Evolutionary conservation across 2,113 vertebrate species (phyloP).

Genomic region (Empidonax alnorum): DNA sequence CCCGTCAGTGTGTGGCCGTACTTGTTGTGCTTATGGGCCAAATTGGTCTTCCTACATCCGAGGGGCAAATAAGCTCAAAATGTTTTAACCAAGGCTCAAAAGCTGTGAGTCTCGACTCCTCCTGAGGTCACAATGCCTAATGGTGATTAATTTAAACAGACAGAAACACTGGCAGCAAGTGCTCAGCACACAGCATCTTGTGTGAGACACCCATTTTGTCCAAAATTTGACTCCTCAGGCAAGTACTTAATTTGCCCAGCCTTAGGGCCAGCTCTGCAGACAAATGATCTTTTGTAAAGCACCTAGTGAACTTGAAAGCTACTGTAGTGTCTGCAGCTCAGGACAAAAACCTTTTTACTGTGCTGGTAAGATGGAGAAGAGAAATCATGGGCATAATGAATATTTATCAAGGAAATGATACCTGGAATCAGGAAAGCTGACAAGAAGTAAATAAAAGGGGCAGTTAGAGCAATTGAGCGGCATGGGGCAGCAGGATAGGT

Average conservation of each 20-base stretch:
- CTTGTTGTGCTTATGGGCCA: not conserved
- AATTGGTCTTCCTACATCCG: not conserved
- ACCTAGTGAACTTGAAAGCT: not conserved
- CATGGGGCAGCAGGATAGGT: not conserved
- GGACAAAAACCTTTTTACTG: not conserved
- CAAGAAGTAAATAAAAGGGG: not conserved
- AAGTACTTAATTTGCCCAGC: not conserved
- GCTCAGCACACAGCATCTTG: accelerated
- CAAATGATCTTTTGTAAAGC: not conserved
- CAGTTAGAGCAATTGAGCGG: accelerated
- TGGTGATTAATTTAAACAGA: not conserved
- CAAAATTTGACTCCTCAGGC: not conserved
- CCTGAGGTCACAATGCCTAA: not conserved
- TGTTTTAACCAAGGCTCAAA: not conserved
- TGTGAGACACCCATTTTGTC: not conserved
- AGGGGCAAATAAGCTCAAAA: not conserved
- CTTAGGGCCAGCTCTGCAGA: not conserved
- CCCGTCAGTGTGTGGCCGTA: accelerated
- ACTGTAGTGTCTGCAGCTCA: not conserved
- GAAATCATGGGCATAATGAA: not conserved
- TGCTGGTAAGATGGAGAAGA: not conserved
- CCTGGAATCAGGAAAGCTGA: not conserved
- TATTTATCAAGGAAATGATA: conserved; percentile 4
- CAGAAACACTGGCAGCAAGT: not conserved
- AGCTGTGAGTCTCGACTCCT: not conserved